Evolutionary conservation across 2,888 invertebrate species (phyloP).

Genomic region (Drosophila buzzatii): DNA sequence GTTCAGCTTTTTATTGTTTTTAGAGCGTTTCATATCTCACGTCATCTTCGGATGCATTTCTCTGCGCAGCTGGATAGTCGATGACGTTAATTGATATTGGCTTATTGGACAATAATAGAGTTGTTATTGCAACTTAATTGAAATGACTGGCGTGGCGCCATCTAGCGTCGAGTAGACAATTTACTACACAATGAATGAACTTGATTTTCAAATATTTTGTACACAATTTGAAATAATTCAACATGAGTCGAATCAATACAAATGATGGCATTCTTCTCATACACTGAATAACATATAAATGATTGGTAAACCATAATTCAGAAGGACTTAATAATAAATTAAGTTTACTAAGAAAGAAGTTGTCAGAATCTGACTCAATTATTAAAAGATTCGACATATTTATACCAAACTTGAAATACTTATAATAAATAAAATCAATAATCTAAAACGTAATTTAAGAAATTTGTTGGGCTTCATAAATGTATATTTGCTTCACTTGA

Average conservation of each 20-base stretch:
- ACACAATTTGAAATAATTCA: neutral
- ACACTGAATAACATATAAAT: neutral
- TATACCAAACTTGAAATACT: too few species aligned
- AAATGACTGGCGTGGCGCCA: slow-evolving; percentile 63
- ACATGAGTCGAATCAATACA: neutral
- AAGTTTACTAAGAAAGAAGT: neutral
- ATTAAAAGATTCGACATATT: too few species aligned
- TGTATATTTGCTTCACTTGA: neutral
- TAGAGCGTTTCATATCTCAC: slow-evolving; percentile 73
- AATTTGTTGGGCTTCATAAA: neutral
- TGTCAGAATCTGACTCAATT: neutral
- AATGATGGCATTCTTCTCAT: neutral
- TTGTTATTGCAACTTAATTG: slow-evolving; percentile 80
- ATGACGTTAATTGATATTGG: slow-evolving; percentile 71
- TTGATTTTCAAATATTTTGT: neutral
- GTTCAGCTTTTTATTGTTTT: slow-evolving; percentile 62
- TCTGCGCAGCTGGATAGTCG: slow-evolving; percentile 50
- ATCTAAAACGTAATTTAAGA: too few species aligned
- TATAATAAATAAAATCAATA: neutral
- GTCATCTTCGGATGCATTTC: slow-evolving; percentile 51
- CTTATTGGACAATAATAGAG: slow-evolving; percentile 73
- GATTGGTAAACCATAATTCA: neutral
- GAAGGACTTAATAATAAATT: neutral
- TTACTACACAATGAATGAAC: neutral
- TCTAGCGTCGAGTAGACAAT: slow-evolving; percentile 30